These are phyloP conservation scores for Cepaea hortensis DNA, from an alignment of 2,888 invertebrate genomes.

Conservation along the genomic window DNA sequence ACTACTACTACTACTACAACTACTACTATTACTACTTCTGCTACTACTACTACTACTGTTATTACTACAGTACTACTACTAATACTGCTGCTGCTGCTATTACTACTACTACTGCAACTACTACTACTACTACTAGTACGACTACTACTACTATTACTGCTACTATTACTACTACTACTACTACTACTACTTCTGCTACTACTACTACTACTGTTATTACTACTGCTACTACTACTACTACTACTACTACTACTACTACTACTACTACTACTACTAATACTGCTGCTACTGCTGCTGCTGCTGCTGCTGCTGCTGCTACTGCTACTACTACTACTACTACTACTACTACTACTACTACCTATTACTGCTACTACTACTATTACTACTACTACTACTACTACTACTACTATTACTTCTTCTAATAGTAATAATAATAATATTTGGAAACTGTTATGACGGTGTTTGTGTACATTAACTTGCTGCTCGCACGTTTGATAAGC, in stretches of 20 bases:
- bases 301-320: background rate
- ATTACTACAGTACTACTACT: background rate
- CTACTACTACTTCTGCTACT: no score
- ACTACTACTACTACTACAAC: background rate
- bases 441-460: no score
- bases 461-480: no score
- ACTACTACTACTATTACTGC: background rate
- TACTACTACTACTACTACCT: constrained; percentile 11
- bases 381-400: background rate
- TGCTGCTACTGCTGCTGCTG: background rate
- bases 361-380: no score
- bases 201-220: no score
- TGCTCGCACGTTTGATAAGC: no score
- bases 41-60: background rate
- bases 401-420: background rate
- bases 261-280: constrained; percentile 13
- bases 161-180: background rate
- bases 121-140: background rate
- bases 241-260: constrained; percentile 19
- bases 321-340: constrained; percentile 14
- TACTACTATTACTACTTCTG: no score
- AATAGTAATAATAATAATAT: no score
- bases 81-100: background rate
- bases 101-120: background rate
- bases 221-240: background rate